Conservation (phyloP, 2,888 invertebrate genomes). For the Dolichomitus sp. region DNA sequence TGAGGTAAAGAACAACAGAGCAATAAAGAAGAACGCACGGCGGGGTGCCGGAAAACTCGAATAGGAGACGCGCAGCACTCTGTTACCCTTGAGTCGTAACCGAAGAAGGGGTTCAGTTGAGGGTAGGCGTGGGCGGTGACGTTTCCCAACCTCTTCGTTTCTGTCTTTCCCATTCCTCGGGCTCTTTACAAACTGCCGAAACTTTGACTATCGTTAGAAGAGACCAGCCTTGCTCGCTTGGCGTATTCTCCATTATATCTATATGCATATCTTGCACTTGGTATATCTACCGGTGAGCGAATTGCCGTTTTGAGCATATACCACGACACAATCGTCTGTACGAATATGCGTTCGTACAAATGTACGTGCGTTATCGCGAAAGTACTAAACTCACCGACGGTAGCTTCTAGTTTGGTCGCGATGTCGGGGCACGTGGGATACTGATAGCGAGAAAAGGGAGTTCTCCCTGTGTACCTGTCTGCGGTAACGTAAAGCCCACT, state of each 20-base stretch:
- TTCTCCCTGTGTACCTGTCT: neutral
- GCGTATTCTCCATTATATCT: slow-evolving; percentile 27
- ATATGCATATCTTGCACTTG: slow-evolving; percentile 34
- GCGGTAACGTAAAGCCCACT: slow-evolving; percentile 10
- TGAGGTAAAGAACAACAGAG: slow-evolving; percentile 65
- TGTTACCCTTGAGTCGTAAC: slow-evolving; percentile 82
- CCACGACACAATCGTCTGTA: neutral
- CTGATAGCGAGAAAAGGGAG: slow-evolving; percentile 35
- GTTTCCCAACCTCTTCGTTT: slow-evolving; percentile 22
- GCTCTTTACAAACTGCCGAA: slow-evolving; percentile 79
- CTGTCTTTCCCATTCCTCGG: slow-evolving; percentile 61
- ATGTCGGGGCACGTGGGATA: slow-evolving; percentile 20
- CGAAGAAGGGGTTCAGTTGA: slow-evolving; percentile 71
- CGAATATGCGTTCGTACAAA: slow-evolving; percentile 21
- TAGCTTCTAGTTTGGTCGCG: neutral
- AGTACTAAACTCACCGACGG: slow-evolving; percentile 20
- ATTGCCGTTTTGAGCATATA: slow-evolving; percentile 27
- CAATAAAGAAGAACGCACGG: slow-evolving; percentile 63
- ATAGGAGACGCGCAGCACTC: slow-evolving; percentile 73
- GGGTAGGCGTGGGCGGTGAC: slow-evolving; percentile 50
- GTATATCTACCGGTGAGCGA: slow-evolving; percentile 27
- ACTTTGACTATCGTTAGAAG: slow-evolving; percentile 74
- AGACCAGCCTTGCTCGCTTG: slow-evolving; percentile 36
- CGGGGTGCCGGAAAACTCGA: slow-evolving; percentile 44
- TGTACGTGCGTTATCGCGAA: slow-evolving; percentile 27